Percentiles rank a stretch among this genome's conserved stretches.
Conservation (phyloP, 2,113 vertebrate species). For the Eretmochelys imbricata region DNA sequence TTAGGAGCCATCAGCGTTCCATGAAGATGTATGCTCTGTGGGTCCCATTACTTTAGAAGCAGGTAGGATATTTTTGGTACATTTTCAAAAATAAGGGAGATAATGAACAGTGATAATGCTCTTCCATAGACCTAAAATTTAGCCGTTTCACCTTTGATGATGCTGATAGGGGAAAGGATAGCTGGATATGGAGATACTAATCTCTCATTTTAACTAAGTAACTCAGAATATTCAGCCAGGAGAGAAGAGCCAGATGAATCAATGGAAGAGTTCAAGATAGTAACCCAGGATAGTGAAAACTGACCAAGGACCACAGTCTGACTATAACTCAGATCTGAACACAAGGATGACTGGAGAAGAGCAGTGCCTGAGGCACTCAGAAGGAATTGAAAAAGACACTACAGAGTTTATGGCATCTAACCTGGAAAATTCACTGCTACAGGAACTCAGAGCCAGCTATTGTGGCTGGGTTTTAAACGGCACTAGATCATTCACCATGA, state of each 20-base stretch:
- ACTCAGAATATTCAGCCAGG: accelerated
- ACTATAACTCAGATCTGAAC: not conserved
- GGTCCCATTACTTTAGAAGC: not conserved
- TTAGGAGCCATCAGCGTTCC: not conserved
- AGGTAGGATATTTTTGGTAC: not conserved
- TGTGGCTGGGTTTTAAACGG: not conserved
- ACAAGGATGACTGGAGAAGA: not conserved
- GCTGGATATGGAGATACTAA: not conserved
- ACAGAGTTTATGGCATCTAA: not conserved
- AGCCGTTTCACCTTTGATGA: not conserved
- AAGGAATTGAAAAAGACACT: not conserved
- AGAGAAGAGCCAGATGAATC: not conserved
- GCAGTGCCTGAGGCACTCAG: accelerated
- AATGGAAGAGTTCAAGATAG: not conserved
- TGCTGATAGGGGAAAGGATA: not conserved
- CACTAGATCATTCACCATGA: not conserved
- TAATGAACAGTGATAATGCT: not conserved
- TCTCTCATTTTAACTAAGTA: not conserved
- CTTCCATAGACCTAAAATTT: not conserved
- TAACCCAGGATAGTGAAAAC: not conserved
- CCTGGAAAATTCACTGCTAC: not conserved
- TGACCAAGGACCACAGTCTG: accelerated
- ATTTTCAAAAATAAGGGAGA: not conserved
- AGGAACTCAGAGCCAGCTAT: not conserved
- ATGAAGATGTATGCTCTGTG: not conserved